phyloP scores from a whole-genome alignment of 2,113 vertebrate species.

The Phycodurus eques region DNA sequence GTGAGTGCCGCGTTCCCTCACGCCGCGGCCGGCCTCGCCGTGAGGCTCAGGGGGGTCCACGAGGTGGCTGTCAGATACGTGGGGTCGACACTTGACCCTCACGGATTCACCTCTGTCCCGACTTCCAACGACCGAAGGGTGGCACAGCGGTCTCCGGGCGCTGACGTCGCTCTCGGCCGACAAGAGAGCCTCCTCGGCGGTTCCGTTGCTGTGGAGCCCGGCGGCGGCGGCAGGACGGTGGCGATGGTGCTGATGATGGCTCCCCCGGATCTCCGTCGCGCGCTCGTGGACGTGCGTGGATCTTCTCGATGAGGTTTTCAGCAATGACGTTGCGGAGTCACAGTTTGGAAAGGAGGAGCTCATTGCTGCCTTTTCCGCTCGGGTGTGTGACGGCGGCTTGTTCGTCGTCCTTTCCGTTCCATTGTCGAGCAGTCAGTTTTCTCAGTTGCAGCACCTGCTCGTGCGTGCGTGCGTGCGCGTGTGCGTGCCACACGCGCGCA shows the following conservation, averaged over 20 bases:
- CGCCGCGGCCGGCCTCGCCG: slow-evolving; percentile 47
- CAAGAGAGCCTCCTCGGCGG: slow-evolving; percentile 65
- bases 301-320: slow-evolving; percentile 72
- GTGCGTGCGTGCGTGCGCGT: background rate
- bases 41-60: slow-evolving; percentile 46
- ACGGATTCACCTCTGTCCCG: slow-evolving; percentile 57
- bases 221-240: slow-evolving; percentile 63
- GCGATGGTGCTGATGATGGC: slow-evolving; percentile 59
- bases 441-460: slow-evolving; percentile 7
- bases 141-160: slow-evolving; percentile 89
- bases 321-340: slow-evolving; percentile 86
- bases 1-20: slow-evolving; percentile 63
- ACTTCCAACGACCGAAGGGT: slow-evolving; percentile 70
- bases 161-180: slow-evolving; percentile 81
- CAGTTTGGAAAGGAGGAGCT: slow-evolving; percentile 86
- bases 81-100: slow-evolving; percentile 62
- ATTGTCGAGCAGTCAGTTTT: slow-evolving; percentile 21
- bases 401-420: slow-evolving; percentile 26
- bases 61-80: slow-evolving; percentile 43
- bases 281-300: slow-evolving; percentile 52
- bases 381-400: slow-evolving; percentile 10
- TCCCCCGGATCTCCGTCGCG: slow-evolving; percentile 54
- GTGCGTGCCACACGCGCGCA: background rate
- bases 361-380: slow-evolving; percentile 67
- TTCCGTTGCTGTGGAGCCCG: slow-evolving; percentile 44